Conservation (phyloP, 2,113 vertebrate species). For the Hirundichthys speculiger region DNA sequence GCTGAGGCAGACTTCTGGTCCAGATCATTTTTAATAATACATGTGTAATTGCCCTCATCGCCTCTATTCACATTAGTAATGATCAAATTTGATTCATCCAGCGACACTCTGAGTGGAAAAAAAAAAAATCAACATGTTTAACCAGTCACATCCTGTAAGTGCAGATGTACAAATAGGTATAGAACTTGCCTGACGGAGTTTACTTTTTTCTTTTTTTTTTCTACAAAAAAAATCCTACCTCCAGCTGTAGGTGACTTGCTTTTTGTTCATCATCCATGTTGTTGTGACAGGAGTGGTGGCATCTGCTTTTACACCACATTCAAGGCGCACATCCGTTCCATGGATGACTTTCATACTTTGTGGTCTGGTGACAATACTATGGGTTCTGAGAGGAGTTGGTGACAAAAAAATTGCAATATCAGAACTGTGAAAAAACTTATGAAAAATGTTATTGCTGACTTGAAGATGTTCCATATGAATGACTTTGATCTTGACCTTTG, state of each 20-base stretch:
- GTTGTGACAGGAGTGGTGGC: slow-evolving; percentile 82
- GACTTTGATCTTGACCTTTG: slow-evolving; percentile 86
- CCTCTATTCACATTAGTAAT: slow-evolving; percentile 87
- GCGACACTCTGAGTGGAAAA: slow-evolving; percentile 82
- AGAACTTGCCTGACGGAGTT: background rate
- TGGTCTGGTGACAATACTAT: slow-evolving; percentile 87
- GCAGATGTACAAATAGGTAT: background rate
- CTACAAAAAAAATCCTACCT: slow-evolving; percentile 38
- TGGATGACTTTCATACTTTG: slow-evolving; percentile 85
- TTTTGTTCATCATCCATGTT: slow-evolving; percentile 90
- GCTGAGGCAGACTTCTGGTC: slow-evolving; percentile 91
- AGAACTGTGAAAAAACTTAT: background rate
- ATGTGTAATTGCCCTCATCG: slow-evolving; percentile 93
- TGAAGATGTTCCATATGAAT: background rate
- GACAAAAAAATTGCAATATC: background rate
- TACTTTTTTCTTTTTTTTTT: background rate
- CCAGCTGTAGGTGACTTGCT: slow-evolving; percentile 73
- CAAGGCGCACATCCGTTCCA: slow-evolving; percentile 86
- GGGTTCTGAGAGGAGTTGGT: slow-evolving; percentile 82
- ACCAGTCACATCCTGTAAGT: background rate
- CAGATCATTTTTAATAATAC: slow-evolving; percentile 90
- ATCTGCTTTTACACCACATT: slow-evolving; percentile 88
- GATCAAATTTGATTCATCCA: slow-evolving; percentile 91
- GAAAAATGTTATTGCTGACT: background rate
- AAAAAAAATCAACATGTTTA: background rate